Conservation (phyloP, 1,140 invertebrate genomes). For the Rhynchophorus ferrugineus region DNA sequence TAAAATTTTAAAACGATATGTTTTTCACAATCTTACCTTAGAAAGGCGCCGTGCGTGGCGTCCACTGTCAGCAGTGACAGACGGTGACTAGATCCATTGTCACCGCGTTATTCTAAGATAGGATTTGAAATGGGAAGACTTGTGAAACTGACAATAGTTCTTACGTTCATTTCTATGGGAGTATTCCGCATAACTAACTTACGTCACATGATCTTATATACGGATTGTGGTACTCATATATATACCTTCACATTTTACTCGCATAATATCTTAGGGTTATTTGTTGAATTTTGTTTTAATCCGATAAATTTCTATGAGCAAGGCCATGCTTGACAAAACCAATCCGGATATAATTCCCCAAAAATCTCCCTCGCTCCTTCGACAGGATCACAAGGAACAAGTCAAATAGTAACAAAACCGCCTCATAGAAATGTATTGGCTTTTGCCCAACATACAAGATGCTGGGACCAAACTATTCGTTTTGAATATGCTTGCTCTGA, state of each 20-base stretch:
- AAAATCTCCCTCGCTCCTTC: too few species aligned
- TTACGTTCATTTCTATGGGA: constrained; percentile 11
- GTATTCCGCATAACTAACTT: neutral
- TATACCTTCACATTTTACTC: neutral
- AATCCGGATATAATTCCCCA: too few species aligned
- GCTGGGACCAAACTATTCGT: constrained; percentile 28
- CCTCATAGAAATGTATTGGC: neutral
- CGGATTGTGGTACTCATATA: constrained; percentile 13
- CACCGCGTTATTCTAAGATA: neutral
- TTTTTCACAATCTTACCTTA: neutral
- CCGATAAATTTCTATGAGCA: neutral
- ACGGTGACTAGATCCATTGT: too few species aligned
- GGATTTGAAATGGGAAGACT: constrained; percentile 3
- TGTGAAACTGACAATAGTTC: constrained; percentile 19
- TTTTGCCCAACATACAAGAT: constrained; percentile 29
- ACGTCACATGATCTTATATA: neutral
- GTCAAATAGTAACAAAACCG: neutral
- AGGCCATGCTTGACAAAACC: too few species aligned
- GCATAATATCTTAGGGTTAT: constrained; percentile 1
- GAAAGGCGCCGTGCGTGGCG: too few species aligned
- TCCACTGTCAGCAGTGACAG: too few species aligned
- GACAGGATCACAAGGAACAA: neutral
- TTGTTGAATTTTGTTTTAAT: neutral
- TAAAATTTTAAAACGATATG: too few species aligned
- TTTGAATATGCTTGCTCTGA: neutral